A percentile compares a stretch with the other conserved stretches of the same genome.
Conservation (phyloP, 1,140 invertebrate genomes). For the Zaprionus capensis region DNA sequence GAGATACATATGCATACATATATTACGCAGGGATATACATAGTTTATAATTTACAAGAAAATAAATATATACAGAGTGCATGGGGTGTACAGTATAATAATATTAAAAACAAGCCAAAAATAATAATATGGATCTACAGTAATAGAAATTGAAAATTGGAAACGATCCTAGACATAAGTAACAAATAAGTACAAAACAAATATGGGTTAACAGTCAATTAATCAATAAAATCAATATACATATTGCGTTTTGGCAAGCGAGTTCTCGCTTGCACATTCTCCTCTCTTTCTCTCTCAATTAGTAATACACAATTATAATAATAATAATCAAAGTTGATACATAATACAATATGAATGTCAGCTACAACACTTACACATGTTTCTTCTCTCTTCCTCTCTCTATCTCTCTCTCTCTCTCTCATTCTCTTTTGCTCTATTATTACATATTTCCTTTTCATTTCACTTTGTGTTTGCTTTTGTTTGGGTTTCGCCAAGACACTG, state of each 20-base stretch:
- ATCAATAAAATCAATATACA: conserved; percentile 49
- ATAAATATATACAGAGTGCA: conserved; percentile 18
- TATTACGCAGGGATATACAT: neutral
- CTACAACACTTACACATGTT: conserved; percentile 28
- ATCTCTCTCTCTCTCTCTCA: neutral
- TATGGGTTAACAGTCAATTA: conserved; percentile 61
- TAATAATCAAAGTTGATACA: conserved; percentile 34
- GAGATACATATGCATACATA: conserved; percentile 25
- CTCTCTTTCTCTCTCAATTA: conserved; percentile 3
- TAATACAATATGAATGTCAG: conserved; percentile 21
- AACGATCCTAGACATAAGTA: conserved; percentile 68
- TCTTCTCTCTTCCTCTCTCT: neutral
- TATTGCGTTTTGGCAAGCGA: conserved; percentile 42
- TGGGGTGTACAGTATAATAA: conserved; percentile 21
- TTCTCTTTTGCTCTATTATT: conserved; percentile 17
- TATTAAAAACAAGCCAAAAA: conserved; percentile 46
- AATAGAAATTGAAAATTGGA: conserved; percentile 7
- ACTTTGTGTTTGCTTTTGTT: conserved; percentile 2
- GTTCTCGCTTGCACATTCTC: conserved; percentile 17
- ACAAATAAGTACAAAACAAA: conserved; percentile 69
- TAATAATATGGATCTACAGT: conserved; percentile 4
- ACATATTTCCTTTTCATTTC: conserved; percentile 24
- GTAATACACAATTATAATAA: conserved; percentile 2
- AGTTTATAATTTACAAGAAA: conserved; percentile 21
- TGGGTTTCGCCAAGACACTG: conserved; percentile 34